Evolutionary conservation across 2,797 vertebrate species (phyloP), one percentile per base, ranked within the genome.

Genomic region (Darevskia mixta): DNA sequence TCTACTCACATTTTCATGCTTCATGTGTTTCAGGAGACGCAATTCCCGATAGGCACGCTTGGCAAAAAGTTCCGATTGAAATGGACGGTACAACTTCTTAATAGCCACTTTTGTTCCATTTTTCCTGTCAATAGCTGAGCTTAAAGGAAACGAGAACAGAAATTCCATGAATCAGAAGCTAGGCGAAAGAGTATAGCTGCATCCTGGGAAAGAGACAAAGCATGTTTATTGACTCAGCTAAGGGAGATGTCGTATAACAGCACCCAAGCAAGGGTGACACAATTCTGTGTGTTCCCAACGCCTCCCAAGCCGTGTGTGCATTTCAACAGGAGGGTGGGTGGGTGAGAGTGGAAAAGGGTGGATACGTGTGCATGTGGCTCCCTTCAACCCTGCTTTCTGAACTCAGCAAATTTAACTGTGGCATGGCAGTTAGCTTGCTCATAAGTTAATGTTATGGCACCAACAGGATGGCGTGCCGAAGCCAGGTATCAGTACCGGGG

Each of bases 11-110:
- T 99, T 99, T 94, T 99, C 98, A 0, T 99, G 98, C 89, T 98
- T 98, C 98, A 99, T 99, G 96, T 99, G 98, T 76, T 98, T 99
- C 90, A 99, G 97, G 3, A 99, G 98, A 1, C 98, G 96, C 88
- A 99, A 96, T 93, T 99, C 98, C 75, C 98, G 96, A 95, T 98
- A 99, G 55, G 98, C 98, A 83, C 98, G 93, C 87, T 99, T 99
- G 94, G 98, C 98, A 45, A 98, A 98, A 23, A 99, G 98, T 55
- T 98, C 98, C 0, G 98, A 98, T 94, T 99, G 98, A 94, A 99
- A 99, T 0, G 98, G 98, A n/a, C 98, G 97, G 91, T 98, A 98
- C 20, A 99, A 93, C 84, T 99, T 99, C 97, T 99, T 99, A 94
- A 99, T 98, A 92, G 98, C 98, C 86, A 99, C 98, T 93, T 97